Evolutionary conservation across 2,888 invertebrate genomes (phyloP).

Genomic region (Yponomeuta malinellus): DNA sequence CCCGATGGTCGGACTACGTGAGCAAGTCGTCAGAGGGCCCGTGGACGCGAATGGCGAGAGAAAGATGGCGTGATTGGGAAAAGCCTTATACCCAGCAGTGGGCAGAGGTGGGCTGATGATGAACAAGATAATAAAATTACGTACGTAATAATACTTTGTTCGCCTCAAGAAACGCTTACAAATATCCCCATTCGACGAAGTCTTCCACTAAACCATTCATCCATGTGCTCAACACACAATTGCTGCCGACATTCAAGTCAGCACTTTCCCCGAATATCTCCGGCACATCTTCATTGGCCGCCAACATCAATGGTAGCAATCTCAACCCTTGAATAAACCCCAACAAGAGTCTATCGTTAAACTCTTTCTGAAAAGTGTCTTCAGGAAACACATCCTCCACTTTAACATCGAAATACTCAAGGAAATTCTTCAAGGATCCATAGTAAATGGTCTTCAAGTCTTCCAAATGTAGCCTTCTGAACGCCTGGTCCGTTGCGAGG

Average conservation of each 20-base stretch:
- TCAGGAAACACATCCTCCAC: neutral
- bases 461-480: neutral
- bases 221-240: neutral
- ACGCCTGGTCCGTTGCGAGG: neutral
- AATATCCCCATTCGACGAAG: neutral
- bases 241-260: neutral
- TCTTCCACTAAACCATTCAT: neutral
- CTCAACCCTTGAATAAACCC: neutral
- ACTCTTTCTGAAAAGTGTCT: neutral
- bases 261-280: neutral
- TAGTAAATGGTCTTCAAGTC: neutral
- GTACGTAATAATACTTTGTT: neutral
- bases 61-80: too few relatives aligned
- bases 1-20: too few relatives aligned
- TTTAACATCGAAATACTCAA: neutral
- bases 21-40: too few relatives aligned
- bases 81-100: too few relatives aligned
- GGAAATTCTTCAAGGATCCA: neutral
- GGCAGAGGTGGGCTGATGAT: too few relatives aligned
- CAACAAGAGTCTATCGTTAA: neutral
- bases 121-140: constrained; percentile 30
- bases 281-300: neutral
- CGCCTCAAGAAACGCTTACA: neutral
- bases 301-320: neutral
- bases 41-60: too few relatives aligned